These are phyloP conservation scores for Drosophila athabasca DNA, from an alignment of 1,140 invertebrate genomes.

Conservation along the genomic window DNA sequence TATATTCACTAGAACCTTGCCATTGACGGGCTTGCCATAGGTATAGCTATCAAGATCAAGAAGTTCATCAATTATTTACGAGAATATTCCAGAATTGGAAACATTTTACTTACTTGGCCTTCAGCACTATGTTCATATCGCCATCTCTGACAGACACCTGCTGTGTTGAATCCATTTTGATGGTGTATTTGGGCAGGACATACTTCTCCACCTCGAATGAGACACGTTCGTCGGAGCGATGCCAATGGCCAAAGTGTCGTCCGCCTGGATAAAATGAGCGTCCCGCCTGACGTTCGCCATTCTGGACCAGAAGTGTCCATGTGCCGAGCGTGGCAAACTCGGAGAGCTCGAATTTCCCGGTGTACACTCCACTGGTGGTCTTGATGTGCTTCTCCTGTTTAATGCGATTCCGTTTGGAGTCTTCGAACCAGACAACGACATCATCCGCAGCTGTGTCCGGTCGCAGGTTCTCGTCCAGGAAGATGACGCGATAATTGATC, in stretches of 20 bases:
- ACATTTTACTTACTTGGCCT: conserved; percentile 86
- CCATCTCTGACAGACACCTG: conserved; percentile 93
- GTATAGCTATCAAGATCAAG: conserved; percentile 83
- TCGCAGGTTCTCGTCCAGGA: conserved; percentile 90
- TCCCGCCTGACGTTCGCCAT: conserved; percentile 10
- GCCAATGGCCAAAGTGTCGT: not conserved
- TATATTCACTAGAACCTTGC: conserved; percentile 87
- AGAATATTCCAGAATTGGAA: not conserved
- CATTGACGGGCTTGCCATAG: conserved; percentile 91
- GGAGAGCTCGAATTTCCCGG: conserved; percentile 89
- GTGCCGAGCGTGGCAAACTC: conserved; percentile 92
- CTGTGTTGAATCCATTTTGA: conserved; percentile 91
- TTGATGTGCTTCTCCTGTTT: conserved; percentile 91
- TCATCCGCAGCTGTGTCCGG: conserved; percentile 89
- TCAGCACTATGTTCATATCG: conserved; percentile 90
- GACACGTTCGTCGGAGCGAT: conserved; percentile 47
- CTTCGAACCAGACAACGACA: conserved; percentile 82
- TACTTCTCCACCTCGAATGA: conserved; percentile 89
- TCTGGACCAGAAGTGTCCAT: conserved; percentile 88
- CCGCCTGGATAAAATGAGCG: not conserved
- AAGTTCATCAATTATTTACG: not conserved
- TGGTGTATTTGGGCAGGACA: conserved; percentile 95
- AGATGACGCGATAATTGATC: conserved; percentile 93
- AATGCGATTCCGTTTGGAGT: conserved; percentile 84
- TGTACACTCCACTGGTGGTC: conserved; percentile 90